These are phyloP conservation scores for Varecia variegata DNA, from an alignment of 2,797 vertebrate genomes.

Conservation along the genomic window DNA sequence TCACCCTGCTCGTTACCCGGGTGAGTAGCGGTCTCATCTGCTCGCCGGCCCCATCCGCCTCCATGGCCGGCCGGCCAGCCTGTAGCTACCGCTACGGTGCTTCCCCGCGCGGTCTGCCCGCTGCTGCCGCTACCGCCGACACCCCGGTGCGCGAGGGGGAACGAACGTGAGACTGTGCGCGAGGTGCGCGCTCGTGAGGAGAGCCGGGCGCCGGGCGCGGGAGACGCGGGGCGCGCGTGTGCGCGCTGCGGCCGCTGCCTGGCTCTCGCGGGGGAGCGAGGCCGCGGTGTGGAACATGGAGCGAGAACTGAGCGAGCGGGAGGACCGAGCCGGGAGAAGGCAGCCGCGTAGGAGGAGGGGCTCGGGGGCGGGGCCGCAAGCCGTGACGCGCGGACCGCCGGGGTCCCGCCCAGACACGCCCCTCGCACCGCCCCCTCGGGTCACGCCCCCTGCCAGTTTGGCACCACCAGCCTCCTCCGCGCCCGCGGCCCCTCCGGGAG, in stretches of 20 bases:
- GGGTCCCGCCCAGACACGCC: not conserved
- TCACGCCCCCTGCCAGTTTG: slow-evolving; percentile 51
- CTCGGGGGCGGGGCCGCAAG: not conserved
- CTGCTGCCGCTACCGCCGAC: slow-evolving; percentile 70
- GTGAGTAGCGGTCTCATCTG: slow-evolving; percentile 87
- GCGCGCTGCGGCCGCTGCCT: not conserved
- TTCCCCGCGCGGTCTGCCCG: slow-evolving; percentile 74
- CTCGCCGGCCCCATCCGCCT: slow-evolving; percentile 84
- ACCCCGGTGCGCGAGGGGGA: not conserved
- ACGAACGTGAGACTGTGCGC: slow-evolving; percentile 22
- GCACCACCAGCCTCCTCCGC: not conserved
- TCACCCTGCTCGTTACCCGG: slow-evolving; percentile 80
- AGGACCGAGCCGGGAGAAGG: not conserved
- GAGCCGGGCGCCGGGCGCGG: not conserved
- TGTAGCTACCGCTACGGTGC: slow-evolving; percentile 76
- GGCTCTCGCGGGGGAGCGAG: not conserved
- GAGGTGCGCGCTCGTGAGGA: not conserved
- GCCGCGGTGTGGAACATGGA: slow-evolving; percentile 44
- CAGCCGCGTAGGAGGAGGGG: not conserved
- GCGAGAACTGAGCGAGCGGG: not conserved
- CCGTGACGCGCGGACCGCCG: not conserved
- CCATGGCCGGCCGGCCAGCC: slow-evolving; percentile 79
- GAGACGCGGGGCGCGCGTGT: not conserved
- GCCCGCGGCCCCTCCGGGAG: not conserved
- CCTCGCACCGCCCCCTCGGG: not conserved